Percentiles rank a stretch among this genome's conserved stretches.
Evolutionary conservation across 2,113 vertebrate genomes (phyloP).

Genomic region (Halichoerus grypus): DNA sequence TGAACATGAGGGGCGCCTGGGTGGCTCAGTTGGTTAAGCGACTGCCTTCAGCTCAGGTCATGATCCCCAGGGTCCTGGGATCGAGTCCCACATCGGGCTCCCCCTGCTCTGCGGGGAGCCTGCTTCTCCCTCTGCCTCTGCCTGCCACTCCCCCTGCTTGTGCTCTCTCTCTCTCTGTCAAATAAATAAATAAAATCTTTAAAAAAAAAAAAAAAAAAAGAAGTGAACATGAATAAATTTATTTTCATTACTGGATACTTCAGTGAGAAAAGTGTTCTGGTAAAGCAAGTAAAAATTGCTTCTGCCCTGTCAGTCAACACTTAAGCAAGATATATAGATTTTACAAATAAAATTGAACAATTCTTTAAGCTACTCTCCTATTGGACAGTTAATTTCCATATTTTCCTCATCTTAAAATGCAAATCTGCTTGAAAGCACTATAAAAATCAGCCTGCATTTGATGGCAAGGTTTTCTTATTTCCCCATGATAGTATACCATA

Average conservation of each 20-base stretch:
- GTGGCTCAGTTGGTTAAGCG: no score
- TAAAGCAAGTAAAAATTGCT: conserved; percentile 29
- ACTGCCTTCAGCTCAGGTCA: no score
- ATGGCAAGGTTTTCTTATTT: neutral
- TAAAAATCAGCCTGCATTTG: neutral
- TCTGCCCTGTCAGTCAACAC: neutral
- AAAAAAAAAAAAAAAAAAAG: neutral
- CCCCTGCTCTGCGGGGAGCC: no score
- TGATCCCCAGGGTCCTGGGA: no score
- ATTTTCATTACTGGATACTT: neutral
- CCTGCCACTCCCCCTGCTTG: no score
- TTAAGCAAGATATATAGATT: neutral
- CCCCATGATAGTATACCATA: neutral
- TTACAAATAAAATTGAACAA: conserved; percentile 25
- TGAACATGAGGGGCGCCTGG: neutral
- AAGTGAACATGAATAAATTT: neutral
- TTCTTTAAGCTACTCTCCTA: neutral
- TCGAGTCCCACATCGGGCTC: no score
- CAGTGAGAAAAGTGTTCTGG: neutral
- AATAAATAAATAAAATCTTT: no score
- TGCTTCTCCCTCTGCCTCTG: no score
- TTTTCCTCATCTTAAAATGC: neutral
- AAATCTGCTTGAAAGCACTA: neutral
- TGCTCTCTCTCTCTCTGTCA: no score
- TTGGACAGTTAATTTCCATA: neutral